Evolutionary conservation across 2,888 invertebrate genomes (phyloP), one percentile per base, ranked within the genome.

Genomic region (Polydrusus pterygomalis): DNA sequence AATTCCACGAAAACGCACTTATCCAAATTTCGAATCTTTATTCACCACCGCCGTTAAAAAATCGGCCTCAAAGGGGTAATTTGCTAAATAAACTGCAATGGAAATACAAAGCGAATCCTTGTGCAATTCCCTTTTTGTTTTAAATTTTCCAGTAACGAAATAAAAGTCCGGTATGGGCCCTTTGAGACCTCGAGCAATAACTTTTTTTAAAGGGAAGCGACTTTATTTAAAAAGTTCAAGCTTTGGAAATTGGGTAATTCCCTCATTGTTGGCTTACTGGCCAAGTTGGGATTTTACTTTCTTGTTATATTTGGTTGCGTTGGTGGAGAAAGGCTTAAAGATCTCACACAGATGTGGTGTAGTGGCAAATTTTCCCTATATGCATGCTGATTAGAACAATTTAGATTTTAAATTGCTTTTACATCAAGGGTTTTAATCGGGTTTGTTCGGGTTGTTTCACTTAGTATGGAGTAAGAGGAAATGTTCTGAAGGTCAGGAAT

Each of bases 11-110:
- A n/a, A 47, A 17, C 47, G 47, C 17, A 58, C 38, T 18, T 38
- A 60, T 10, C 58, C 18, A 17, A 68, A 70, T 70, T 70, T 63
- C 15, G 30, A 75, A 72, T 76, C 68, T 72, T 71, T 72, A 76
- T 72, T 72, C 75, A 72, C 56, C 68, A 25, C 63, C 45, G 13
- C 47, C 47, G 34, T 72, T 65, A 40, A 76, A 76, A 76, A 72
- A 76, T 72, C 40, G 56, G 62, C 45, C 75, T 45, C 75, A 30
- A 62, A 67, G 56, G 75, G 38, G 63, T 67, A 45, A 72, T 72
- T 67, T 47, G 68, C 72, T 71, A 72, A 76, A 76, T 67, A 76
- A 68, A 76, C 67, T 76, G 75, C 71, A 76, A 60, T 63, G 72
- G 54, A 72, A 71, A 76, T 68, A 72, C 68, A 71, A 63, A 51